A percentile compares a stretch with the other conserved stretches of the same genome.
Evolutionary conservation across 2,113 vertebrate species (phyloP).

Genomic region (Dicentrarchus labrax): DNA sequence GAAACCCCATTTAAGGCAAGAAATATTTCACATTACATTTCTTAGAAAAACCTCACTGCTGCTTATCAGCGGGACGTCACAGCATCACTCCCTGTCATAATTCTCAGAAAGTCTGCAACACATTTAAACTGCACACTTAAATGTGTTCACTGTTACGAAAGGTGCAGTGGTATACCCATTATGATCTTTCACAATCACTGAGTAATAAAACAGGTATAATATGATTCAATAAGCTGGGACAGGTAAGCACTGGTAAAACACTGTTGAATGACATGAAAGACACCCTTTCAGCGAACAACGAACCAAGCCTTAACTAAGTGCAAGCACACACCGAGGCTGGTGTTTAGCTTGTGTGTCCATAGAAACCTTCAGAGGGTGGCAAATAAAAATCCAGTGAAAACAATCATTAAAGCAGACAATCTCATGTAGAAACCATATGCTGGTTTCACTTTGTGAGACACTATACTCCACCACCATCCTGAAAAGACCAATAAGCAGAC

Average conservation of each 20-base stretch:
- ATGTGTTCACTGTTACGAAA: not conserved
- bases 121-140: not conserved
- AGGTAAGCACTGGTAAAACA: not conserved
- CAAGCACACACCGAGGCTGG: not conserved
- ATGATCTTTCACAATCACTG: not conserved
- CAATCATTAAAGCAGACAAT: not conserved
- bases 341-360: constrained; percentile 1
- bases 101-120: not conserved
- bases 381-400: constrained; percentile 1
- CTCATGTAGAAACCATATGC: not conserved
- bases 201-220: not conserved
- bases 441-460: not conserved
- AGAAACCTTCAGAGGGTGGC: not conserved
- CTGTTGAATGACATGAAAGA: not conserved
- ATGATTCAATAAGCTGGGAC: no score
- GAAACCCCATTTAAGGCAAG: not conserved
- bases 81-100: accelerated
- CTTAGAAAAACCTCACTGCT: not conserved
- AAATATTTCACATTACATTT: not conserved
- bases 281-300: not conserved
- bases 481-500: not conserved
- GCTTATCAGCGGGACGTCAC: not conserved
- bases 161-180: not conserved
- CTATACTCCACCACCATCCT: no score
- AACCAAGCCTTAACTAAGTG: not conserved